phyloP scores from a whole-genome alignment of 2,888 invertebrate genomes.

The Perizoma flavofasciatum region DNA sequence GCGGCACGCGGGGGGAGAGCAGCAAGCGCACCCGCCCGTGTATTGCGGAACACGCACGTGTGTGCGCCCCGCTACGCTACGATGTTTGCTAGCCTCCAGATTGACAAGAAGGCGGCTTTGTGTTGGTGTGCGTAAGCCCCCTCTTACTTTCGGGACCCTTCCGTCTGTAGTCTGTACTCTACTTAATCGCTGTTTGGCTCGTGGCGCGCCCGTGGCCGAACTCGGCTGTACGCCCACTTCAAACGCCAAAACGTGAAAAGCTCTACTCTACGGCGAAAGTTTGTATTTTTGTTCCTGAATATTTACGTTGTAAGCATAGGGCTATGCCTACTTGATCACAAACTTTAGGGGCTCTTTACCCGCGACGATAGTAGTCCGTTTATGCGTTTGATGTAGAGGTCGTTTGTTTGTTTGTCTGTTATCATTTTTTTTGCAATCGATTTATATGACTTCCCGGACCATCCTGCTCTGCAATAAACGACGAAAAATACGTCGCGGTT shows the following conservation, averaged over 20 bases:
- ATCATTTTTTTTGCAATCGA: too few species aligned
- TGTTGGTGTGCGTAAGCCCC: constrained; percentile 57
- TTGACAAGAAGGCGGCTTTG: constrained; percentile 38
- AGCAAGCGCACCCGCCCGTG: constrained; percentile 44
- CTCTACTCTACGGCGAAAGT: background rate
- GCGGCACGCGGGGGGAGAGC: constrained; percentile 35
- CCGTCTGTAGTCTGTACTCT: constrained; percentile 10
- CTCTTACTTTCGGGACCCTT: constrained; percentile 42
- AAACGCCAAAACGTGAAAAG: constrained; percentile 2
- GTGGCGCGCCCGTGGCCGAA: constrained; percentile 28
- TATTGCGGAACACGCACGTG: constrained; percentile 61
- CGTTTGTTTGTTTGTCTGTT: too few species aligned
- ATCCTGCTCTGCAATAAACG: too few species aligned
- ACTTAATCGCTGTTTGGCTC: constrained; percentile 11
- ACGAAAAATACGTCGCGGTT: too few species aligned
- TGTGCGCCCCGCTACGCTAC: constrained; percentile 50
- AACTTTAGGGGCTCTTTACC: too few species aligned
- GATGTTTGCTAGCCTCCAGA: constrained; percentile 45
- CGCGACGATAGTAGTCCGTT: too few species aligned
- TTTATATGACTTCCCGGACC: too few species aligned
- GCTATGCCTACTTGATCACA: too few species aligned
- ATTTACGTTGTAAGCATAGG: too few species aligned
- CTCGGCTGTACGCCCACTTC: constrained; percentile 34
- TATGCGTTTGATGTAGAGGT: too few species aligned
- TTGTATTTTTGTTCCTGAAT: too few species aligned